phyloP scores from a whole-genome alignment of 2,888 invertebrate genomes.

The Protodeltote pygarga region DNA sequence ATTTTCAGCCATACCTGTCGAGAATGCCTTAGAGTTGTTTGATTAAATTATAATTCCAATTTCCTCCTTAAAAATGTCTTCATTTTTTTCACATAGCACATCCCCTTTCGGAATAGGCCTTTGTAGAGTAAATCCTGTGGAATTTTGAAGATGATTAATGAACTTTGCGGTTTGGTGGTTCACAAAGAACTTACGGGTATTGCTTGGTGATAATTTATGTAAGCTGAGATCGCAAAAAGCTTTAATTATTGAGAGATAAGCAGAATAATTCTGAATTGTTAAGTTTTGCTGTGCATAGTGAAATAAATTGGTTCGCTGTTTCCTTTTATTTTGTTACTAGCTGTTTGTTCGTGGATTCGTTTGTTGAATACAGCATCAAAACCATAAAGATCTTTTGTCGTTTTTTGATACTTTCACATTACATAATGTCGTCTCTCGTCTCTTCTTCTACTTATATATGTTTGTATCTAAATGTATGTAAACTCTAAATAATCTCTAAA shows the following conservation, averaged over 20 bases:
- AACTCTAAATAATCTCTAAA: too few relatives aligned
- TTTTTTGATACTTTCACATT: too few relatives aligned
- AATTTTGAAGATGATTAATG: slow-evolving; percentile 38
- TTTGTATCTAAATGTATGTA: too few relatives aligned
- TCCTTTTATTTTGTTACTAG: too few relatives aligned
- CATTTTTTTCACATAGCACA: slow-evolving; percentile 16
- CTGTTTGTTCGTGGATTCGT: too few relatives aligned
- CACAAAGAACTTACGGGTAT: slow-evolving; percentile 23
- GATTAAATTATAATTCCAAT: slow-evolving; percentile 47
- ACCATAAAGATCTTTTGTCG: too few relatives aligned
- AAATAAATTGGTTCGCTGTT: background rate
- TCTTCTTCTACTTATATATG: too few relatives aligned
- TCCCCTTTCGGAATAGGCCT: slow-evolving; percentile 9
- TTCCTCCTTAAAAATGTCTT: slow-evolving; percentile 30
- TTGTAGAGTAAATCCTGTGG: slow-evolving; percentile 17
- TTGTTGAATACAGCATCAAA: too few relatives aligned
- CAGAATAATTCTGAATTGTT: slow-evolving; percentile 1
- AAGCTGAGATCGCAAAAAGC: slow-evolving; percentile 6
- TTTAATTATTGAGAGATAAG: slow-evolving; percentile 12
- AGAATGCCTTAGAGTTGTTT: slow-evolving; percentile 24
- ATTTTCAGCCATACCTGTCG: slow-evolving; percentile 22
- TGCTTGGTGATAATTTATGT: slow-evolving; percentile 29
- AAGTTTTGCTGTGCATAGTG: background rate
- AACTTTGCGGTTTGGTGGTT: slow-evolving; percentile 29
- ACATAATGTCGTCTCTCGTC: too few relatives aligned